Base-by-base conservation (phyloP, 2,888 invertebrate genomes). In the Scaptomyza polygonia region DNA sequence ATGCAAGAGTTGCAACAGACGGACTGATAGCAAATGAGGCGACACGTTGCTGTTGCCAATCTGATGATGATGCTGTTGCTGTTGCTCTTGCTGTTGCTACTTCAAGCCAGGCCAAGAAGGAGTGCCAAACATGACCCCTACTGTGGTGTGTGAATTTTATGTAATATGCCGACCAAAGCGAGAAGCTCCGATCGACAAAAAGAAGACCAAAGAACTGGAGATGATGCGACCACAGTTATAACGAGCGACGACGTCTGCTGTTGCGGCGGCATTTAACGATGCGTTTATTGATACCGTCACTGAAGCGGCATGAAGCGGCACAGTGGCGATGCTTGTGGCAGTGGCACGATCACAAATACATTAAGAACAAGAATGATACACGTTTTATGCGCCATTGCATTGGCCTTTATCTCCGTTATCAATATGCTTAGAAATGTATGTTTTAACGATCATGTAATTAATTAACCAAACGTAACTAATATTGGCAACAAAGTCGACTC, bases 381-480 rank as follows among this genome's bases (percentile, higher is more conserved):
- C 48, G 48, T 68, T 86, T 83, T 68, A 83, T 84, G 67, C 54
- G 47, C 30, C 57, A 45, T 39, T 51, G 62, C 51, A 48, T 55
- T 68, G 57, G 67, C 61, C 67, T 86, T 81, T 84, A 84, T 84
- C 86, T 69, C 61, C 81, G 85, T 86, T 83, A 86, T 85, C 85
- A 85, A 77, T 71, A 48, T 68, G 68, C 68, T 76, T 65, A 72
- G 69, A 70, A 67, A 75, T 77, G 58, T 56, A 64, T 55, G 54
- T 85, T 84, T 87, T 85, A 72, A 87, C 75, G 87, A 85, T 68
- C 82, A 49, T 71, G 64, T 74, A 82, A 85, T 87, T 79, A 82
- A 67, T 66, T 85, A 74, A 55, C 44, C 63, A 53, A 14, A 21
- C 69, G 57, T 67, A 62, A 81, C 82, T 78, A 72, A 86, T 84